Evolutionary conservation across 1,140 invertebrate genomes (phyloP).

Genomic region (Homalodisca vitripennis): DNA sequence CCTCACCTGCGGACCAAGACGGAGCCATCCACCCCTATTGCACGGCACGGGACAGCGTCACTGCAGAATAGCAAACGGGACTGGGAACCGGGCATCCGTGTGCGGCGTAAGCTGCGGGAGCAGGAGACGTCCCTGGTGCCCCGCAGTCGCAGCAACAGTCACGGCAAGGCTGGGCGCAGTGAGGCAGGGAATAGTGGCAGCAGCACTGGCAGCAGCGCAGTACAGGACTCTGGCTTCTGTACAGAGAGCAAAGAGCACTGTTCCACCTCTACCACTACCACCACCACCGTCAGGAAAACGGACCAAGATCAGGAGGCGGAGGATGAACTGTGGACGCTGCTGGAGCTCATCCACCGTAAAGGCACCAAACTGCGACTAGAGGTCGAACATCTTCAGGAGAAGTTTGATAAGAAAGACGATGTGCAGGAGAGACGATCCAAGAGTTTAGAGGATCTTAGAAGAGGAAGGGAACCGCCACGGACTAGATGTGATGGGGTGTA

Average conservation of each 20-base stretch:
- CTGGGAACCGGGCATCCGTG: conserved; percentile 76
- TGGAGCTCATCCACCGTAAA: conserved; percentile 81
- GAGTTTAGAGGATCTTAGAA: conserved; percentile 29
- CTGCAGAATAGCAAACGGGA: conserved; percentile 49
- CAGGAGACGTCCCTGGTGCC: conserved; percentile 52
- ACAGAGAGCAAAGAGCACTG: conserved; percentile 65
- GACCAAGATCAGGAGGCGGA: conserved; percentile 55
- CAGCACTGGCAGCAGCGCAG: conserved; percentile 50
- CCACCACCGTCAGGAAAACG: conserved; percentile 39
- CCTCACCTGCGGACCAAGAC: conserved; percentile 83
- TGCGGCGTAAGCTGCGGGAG: conserved; percentile 61
- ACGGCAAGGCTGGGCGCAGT: conserved; percentile 53
- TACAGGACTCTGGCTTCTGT: conserved; percentile 83
- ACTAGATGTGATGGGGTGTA: conserved; percentile 19
- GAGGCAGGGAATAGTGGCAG: conserved; percentile 47
- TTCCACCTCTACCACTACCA: conserved; percentile 48
- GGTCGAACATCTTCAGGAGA: conserved; percentile 51
- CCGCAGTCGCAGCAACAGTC: conserved; percentile 63
- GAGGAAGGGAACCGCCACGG: neutral
- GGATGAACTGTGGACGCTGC: conserved; percentile 79
- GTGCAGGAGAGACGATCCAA: conserved; percentile 2
- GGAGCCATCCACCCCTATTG: conserved; percentile 48
- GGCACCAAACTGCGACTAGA: conserved; percentile 73
- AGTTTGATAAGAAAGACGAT: conserved; percentile 32
- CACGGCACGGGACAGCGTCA: conserved; percentile 2